phyloP scores from a whole-genome alignment of 2,888 invertebrate genomes.

The Eubasilissa splendida region DNA sequence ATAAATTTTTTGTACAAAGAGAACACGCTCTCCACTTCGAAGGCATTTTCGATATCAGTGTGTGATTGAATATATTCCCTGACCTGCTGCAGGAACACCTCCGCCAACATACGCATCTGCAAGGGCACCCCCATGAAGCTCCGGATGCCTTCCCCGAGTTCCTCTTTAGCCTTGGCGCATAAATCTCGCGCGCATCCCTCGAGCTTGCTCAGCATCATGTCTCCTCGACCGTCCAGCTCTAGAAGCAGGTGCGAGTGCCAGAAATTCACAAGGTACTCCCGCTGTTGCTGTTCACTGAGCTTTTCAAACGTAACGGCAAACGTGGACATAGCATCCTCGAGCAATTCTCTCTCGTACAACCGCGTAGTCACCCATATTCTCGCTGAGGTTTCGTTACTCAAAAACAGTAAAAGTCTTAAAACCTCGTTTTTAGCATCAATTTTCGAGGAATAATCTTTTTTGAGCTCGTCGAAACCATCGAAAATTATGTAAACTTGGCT shows the following conservation, averaged over 20 bases:
- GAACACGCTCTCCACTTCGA: neutral
- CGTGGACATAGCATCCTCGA: neutral
- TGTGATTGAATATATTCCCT: no score
- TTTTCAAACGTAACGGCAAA: neutral
- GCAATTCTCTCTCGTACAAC: neutral
- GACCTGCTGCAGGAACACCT: neutral
- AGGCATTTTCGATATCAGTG: neutral
- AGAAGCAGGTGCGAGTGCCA: neutral
- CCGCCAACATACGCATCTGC: conserved; percentile 1
- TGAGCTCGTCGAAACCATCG: neutral
- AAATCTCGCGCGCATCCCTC: neutral
- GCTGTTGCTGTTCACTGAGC: neutral
- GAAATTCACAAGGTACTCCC: neutral
- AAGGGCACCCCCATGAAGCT: conserved; percentile 7
- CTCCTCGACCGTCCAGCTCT: neutral
- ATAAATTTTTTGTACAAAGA: neutral
- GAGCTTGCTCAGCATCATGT: neutral
- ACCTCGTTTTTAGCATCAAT: no score
- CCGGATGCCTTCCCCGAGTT: neutral
- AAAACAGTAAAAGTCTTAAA: no score
- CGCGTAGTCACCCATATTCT: neutral
- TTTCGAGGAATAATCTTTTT: neutral
- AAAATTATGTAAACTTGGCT: neutral
- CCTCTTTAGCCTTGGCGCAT: neutral
- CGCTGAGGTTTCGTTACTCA: neutral